Percentiles rank a stretch among this genome's conserved stretches.
Evolutionary conservation across 2,113 vertebrate genomes (phyloP).

Genomic region (Excalfactoria chinensis): DNA sequence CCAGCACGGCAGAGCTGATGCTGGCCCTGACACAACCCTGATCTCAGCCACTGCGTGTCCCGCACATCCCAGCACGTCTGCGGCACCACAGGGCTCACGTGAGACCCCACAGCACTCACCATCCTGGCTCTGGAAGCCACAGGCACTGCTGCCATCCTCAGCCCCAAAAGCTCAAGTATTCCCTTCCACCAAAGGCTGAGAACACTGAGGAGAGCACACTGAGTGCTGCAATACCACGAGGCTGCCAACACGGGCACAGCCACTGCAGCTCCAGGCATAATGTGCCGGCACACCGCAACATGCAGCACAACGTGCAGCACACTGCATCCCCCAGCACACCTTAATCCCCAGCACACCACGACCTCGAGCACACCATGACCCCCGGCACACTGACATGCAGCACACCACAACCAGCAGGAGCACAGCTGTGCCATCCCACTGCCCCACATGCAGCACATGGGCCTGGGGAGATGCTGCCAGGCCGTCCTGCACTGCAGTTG

Average conservation of each 20-base stretch:
- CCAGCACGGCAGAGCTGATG: not conserved
- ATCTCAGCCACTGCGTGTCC: accelerated
- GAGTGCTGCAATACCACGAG: not conserved
- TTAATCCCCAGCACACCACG: too few species aligned
- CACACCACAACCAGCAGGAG: not conserved
- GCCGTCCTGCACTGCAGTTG: not conserved
- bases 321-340: too few species aligned
- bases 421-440: not conserved
- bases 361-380: too few species aligned
- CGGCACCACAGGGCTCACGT: accelerated
- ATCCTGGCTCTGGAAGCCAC: accelerated
- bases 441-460: accelerated
- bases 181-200: not conserved
- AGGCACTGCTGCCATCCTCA: not conserved
- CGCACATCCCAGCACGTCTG: accelerated
- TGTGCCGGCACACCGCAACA: too few species aligned
- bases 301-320: too few species aligned
- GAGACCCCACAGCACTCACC: accelerated
- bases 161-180: not conserved
- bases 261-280: not conserved
- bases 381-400: too few species aligned
- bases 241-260: not conserved
- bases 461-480: not conserved
- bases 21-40: not conserved
- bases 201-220: accelerated